phyloP scores from a whole-genome alignment of 37 sponge, comb jelly and placozoan species.

The Oopsacas minuta region DNA sequence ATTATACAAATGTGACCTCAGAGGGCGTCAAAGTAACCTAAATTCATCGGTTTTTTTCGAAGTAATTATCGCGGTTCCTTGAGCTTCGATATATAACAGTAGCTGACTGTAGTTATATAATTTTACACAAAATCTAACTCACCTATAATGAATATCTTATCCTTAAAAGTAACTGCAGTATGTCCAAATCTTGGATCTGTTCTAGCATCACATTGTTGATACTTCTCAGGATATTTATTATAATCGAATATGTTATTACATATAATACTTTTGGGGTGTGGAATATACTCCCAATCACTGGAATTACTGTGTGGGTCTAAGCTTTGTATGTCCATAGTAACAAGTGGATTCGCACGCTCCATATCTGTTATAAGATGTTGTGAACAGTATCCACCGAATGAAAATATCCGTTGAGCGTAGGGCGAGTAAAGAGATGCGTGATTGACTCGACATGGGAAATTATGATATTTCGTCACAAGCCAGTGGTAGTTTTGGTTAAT shows the following conservation, averaged over 20 bases:
- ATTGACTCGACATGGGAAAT: slow-evolving; percentile 3
- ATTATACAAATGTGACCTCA: too few species aligned
- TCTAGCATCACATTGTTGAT: neutral
- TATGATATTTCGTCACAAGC: neutral
- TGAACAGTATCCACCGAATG: slow-evolving; percentile 8
- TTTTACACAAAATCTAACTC: neutral
- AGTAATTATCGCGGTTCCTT: too few species aligned
- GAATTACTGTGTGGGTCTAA: neutral
- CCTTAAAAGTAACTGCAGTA: neutral
- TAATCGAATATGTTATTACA: neutral
- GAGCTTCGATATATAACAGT: too few species aligned
- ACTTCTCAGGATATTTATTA: neutral
- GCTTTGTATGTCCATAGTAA: slow-evolving; percentile 7
- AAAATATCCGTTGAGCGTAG: neutral
- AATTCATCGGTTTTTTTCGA: too few species aligned
- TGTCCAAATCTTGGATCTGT: slow-evolving; percentile 4
- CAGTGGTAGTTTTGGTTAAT: neutral
- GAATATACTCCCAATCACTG: neutral
- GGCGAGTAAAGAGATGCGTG: neutral
- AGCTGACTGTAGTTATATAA: too few species aligned
- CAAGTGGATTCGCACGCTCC: neutral
- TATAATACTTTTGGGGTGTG: neutral
- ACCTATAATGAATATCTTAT: slow-evolving; percentile 12
- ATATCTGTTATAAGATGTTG: neutral
- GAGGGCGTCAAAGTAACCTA: too few species aligned